phyloP scores from a whole-genome alignment of 1,140 invertebrate genomes.

The Brachionus sp. region DNA sequence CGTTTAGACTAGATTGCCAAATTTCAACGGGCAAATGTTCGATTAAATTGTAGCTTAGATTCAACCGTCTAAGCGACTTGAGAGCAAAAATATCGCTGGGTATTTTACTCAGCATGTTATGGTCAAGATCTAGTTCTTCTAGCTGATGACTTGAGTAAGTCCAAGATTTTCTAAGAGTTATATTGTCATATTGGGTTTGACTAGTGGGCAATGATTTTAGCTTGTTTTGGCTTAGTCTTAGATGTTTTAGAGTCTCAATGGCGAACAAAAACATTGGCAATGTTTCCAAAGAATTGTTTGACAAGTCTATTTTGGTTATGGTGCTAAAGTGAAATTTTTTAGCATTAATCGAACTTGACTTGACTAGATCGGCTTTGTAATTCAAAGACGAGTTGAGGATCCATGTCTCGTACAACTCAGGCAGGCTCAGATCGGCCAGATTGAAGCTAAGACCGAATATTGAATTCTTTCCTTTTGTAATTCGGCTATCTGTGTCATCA shows the following conservation, averaged over 20 bases:
- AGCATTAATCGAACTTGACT: background rate
- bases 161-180: background rate
- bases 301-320: conserved; percentile 88
- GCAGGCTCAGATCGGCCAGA: background rate
- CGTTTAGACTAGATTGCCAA: conserved; percentile 82
- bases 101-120: background rate
- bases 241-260: conserved; percentile 70
- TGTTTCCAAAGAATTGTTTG: conserved; percentile 76
- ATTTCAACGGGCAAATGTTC: conserved; percentile 75
- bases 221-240: conserved; percentile 83
- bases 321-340: conserved; percentile 71
- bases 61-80: background rate
- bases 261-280: conserved; percentile 79
- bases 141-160: conserved; percentile 1
- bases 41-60: conserved; percentile 76
- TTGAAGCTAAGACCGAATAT: background rate
- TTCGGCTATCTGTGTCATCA: background rate
- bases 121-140: conserved; percentile 26
- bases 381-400: background rate
- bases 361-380: background rate
- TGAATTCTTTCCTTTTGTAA: background rate
- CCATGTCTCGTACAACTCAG: background rate
- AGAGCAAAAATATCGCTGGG: background rate
- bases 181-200: background rate
- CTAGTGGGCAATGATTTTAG: conserved; percentile 69